Percentiles rank a stretch among this genome's conserved stretches.
phyloP scores from a whole-genome alignment of 2,888 invertebrate species.

The Eupelmus urozonus region DNA sequence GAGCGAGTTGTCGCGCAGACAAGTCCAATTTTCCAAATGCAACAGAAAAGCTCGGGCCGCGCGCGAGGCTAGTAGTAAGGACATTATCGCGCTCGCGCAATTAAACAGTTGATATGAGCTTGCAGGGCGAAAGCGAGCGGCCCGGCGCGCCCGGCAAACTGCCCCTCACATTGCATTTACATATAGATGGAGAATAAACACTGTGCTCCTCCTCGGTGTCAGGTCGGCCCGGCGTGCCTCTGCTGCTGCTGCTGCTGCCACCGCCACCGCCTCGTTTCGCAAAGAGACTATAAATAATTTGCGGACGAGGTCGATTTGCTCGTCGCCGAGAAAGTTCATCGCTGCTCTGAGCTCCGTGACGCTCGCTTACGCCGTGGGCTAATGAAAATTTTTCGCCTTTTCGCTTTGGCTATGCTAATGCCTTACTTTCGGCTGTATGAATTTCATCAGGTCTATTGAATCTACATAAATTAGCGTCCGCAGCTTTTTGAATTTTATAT shows the following conservation, averaged over 20 bases:
- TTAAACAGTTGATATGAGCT: slow-evolving; percentile 47
- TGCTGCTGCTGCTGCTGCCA: too few species aligned
- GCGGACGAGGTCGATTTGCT: slow-evolving; percentile 42
- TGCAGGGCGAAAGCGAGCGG: too few species aligned
- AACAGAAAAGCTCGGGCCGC: background rate
- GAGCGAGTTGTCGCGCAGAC: too few species aligned
- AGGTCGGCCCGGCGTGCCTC: background rate
- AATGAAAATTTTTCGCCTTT: too few species aligned
- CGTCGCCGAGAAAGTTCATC: slow-evolving; percentile 27
- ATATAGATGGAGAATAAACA: slow-evolving; percentile 62
- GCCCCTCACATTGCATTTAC: slow-evolving; percentile 56
- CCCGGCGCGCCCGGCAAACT: background rate
- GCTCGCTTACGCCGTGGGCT: too few species aligned
- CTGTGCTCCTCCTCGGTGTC: background rate
- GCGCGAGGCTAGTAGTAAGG: too few species aligned
- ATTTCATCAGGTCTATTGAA: too few species aligned
- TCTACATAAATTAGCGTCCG: too few species aligned
- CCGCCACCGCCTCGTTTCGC: background rate
- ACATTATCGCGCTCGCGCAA: slow-evolving; percentile 36
- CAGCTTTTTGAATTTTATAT: too few species aligned
- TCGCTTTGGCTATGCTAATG: too few species aligned
- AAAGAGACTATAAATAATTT: slow-evolving; percentile 50
- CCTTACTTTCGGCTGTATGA: too few species aligned
- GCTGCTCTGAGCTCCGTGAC: too few species aligned
- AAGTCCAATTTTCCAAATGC: slow-evolving; percentile 3